Evolutionary conservation across 2,888 invertebrate species (phyloP), one percentile per base, ranked within the genome.

Genomic region (Lapara coniferarum): DNA sequence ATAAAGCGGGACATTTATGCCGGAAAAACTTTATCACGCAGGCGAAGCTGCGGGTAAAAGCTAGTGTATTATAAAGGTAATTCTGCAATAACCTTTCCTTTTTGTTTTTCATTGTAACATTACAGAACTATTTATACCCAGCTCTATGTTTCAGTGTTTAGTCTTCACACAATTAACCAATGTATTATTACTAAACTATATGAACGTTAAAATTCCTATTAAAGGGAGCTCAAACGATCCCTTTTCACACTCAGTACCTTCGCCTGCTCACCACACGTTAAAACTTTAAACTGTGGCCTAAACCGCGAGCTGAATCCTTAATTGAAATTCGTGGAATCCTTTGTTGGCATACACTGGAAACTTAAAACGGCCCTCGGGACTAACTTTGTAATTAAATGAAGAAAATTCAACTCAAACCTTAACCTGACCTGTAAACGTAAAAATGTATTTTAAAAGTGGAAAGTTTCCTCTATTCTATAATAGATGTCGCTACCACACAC

Each of bases 291-390:
- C 78, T 70, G 78, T 84, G 82, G 83, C 84, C 71, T 58, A 74
- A 77, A 75, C 77, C 87, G 76, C 85, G 78, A 76, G 74, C 77
- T 70, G 74, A 72, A 73, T 74, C 83, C 83, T 79, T 87, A 84
- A 88, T 89, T 87, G 85, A 85, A 89, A 85, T 75, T 76, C 75
- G 74, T 79, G 78, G 84, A 81, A 84, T 84, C 87, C 88, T 87
- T 89, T 88, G 86, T 85, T 80, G 73, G 72, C 76, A 74, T 77
- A 78, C 78, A 78, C 76, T 81, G 78, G 73, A 74, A 77, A 75
- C 78, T 85, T 81, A 83, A 84, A 78, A 74, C 71, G 71, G 57
- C 55, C 53, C 52, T 66, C 66, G 72, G 74, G 76, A 74, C 74
- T 72, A 74, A 73, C 59, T 77, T 77, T 73, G 10, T 78, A 75